Evolutionary conservation across 64 coral and sea anemone species (phyloP).

Genomic region (Catalaphyllia jardinei): DNA sequence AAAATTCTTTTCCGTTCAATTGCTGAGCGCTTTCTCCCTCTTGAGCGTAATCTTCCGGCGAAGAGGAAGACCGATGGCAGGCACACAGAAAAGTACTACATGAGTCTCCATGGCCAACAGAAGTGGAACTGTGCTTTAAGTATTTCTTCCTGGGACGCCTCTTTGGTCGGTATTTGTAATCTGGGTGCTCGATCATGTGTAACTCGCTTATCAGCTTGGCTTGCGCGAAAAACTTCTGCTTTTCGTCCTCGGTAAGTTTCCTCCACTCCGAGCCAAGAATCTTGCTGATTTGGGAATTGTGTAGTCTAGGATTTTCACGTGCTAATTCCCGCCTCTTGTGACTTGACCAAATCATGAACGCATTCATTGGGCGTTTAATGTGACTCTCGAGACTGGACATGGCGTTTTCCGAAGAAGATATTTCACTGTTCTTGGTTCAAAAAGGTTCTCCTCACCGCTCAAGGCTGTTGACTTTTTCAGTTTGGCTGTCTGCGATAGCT

Average conservation of each 20-base stretch:
- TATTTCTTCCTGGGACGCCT: constrained; percentile 75
- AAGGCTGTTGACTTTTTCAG: neutral
- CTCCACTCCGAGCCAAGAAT: constrained; percentile 87
- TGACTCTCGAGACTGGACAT: constrained; percentile 49
- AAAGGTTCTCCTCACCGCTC: neutral
- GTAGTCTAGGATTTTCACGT: constrained; percentile 78
- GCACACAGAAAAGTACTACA: neutral
- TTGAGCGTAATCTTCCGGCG: neutral
- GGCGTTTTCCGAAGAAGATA: neutral
- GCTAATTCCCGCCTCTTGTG: constrained; percentile 80
- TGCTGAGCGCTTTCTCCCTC: neutral
- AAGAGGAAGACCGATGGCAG: neutral
- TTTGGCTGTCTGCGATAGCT: too few relatives aligned
- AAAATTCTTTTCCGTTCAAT: neutral
- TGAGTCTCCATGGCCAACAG: neutral
- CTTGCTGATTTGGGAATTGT: constrained; percentile 93
- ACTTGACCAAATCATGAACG: constrained; percentile 96
- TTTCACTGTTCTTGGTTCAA: neutral
- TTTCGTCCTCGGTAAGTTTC: constrained; percentile 78
- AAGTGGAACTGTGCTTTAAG: neutral
- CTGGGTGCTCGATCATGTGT: constrained; percentile 91
- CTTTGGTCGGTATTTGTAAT: constrained; percentile 90
- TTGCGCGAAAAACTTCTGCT: constrained; percentile 88
- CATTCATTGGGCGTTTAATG: constrained; percentile 91
- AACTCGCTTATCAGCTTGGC: constrained; percentile 84